phyloP scores from a whole-genome alignment of 2,113 vertebrate species.

The Eudorcas thomsonii region DNA sequence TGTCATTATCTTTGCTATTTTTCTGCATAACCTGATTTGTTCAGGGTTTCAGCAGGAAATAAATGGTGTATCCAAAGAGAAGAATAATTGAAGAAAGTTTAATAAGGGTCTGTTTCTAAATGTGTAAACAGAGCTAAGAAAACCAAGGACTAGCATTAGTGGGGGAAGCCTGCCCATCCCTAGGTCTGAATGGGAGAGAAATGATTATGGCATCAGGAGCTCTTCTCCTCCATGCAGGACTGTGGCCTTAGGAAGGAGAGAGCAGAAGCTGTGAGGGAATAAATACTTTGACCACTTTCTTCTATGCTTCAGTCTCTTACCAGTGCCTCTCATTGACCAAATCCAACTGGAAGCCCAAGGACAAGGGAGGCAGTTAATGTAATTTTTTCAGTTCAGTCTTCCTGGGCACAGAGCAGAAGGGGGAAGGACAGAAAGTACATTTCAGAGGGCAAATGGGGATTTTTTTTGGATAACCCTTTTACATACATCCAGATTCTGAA shows the following conservation, averaged over 20 bases:
- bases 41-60: neutral
- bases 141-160: neutral
- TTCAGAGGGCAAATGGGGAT: neutral
- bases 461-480: neutral
- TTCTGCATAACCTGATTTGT: neutral
- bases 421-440: neutral
- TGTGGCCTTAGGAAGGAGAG: neutral
- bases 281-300: neutral
- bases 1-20: neutral
- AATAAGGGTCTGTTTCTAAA: slow-evolving; percentile 3
- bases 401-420: neutral
- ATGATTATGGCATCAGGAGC: neutral
- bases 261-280: neutral
- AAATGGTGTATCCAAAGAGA: neutral
- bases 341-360: neutral
- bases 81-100: neutral
- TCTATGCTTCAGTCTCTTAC: neutral
- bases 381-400: neutral
- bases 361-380: neutral
- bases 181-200: neutral
- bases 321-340: neutral
- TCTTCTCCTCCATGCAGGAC: neutral
- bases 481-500: neutral
- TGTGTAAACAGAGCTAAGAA: neutral
- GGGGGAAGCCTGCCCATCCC: neutral